Conservation (phyloP, 2,888 invertebrate species). For the Lordiphosa andalusiaca region DNA sequence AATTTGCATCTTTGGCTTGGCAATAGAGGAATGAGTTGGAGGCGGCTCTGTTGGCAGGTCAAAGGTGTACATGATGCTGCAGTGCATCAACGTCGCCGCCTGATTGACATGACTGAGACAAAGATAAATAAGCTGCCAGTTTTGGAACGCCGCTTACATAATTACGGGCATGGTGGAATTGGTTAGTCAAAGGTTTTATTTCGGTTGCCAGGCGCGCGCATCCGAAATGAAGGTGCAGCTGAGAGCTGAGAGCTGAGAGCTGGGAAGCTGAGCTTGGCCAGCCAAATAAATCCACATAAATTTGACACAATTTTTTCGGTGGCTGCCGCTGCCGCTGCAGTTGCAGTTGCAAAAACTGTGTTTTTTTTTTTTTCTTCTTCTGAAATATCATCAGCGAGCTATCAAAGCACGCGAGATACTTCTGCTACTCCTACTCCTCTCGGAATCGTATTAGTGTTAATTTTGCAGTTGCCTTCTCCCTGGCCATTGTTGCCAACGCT, state of each 20-base stretch:
- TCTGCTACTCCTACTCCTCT: conserved; percentile 17
- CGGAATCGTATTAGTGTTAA: conserved; percentile 59
- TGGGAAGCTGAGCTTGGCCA: conserved; percentile 47
- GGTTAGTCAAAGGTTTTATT: conserved; percentile 40
- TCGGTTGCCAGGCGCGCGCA: conserved; percentile 58
- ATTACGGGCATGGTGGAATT: conserved; percentile 48
- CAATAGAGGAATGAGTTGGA: conserved; percentile 8
- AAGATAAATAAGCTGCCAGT: conserved; percentile 72
- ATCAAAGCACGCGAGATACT: conserved; percentile 55
- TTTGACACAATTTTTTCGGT: conserved; percentile 55
- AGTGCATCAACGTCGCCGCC: conserved; percentile 59
- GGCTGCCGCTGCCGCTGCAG: conserved; percentile 24
- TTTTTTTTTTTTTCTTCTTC: conserved; percentile 14
- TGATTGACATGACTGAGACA: conserved; percentile 71
- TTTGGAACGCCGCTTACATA: conserved; percentile 70
- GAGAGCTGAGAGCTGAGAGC: conserved; percentile 50
- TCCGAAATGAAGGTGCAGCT: conserved; percentile 68
- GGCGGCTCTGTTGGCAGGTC: conserved; percentile 42
- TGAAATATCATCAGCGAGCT: conserved; percentile 57
- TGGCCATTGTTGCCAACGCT: conserved; percentile 50
- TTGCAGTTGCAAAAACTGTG: conserved; percentile 1
- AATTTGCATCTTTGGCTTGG: conserved; percentile 48
- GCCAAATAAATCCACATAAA: conserved; percentile 52
- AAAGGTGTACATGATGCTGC: conserved; percentile 64
- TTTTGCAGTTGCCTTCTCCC: conserved; percentile 46